Conservation (phyloP, 2,888 invertebrate genomes). For the Serripes groenlandicus region DNA sequence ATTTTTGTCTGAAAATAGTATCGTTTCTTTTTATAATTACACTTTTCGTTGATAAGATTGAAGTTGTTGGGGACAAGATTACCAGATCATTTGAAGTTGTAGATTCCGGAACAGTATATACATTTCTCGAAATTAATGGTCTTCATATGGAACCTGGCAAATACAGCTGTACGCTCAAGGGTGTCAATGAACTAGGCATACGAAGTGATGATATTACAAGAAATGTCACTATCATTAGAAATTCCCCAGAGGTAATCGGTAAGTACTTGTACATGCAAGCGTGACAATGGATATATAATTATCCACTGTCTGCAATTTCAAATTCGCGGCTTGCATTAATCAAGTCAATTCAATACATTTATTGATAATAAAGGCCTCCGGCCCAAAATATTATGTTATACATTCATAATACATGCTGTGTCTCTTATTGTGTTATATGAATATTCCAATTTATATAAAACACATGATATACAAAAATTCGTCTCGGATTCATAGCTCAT, state of each 20-base stretch:
- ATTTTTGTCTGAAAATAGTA: not conserved
- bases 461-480: too few species aligned
- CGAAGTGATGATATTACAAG: slow-evolving; percentile 4
- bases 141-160: not conserved
- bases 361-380: too few species aligned
- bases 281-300: too few species aligned
- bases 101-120: not conserved
- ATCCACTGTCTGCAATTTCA: too few species aligned
- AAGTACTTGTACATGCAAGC: not conserved
- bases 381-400: too few species aligned
- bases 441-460: too few species aligned
- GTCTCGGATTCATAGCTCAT: too few species aligned
- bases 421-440: too few species aligned
- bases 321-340: too few species aligned
- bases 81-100: not conserved
- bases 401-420: too few species aligned
- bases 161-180: slow-evolving; percentile 9
- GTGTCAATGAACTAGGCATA: not conserved
- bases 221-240: slow-evolving; percentile 19
- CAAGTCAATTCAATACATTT: too few species aligned
- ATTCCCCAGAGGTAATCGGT: not conserved
- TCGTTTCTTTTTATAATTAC: not conserved
- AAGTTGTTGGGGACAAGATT: not conserved
- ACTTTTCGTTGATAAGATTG: not conserved
- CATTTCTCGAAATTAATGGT: not conserved